Percentiles rank a stretch among this genome's conserved stretches.
phyloP scores from a whole-genome alignment of 2,113 vertebrate species.

The Cynocephalus volans region DNA sequence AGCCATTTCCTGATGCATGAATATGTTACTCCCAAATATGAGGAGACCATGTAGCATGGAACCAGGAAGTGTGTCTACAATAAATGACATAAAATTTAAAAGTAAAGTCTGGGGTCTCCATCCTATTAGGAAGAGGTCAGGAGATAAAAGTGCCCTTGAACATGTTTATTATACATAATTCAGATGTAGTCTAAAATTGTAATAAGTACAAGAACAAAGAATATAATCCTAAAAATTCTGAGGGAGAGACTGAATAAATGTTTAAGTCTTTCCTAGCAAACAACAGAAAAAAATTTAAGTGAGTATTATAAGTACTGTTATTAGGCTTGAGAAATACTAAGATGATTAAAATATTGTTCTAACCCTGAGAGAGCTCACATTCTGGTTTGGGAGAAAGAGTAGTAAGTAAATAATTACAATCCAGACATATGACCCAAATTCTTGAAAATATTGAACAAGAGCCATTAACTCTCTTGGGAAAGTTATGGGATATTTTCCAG shows the following conservation, averaged over 20 bases:
- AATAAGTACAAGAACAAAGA: neutral
- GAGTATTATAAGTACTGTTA: neutral
- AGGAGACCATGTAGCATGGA: neutral
- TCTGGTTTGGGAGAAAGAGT: neutral
- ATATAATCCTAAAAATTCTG: neutral
- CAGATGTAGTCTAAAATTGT: neutral
- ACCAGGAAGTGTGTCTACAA: neutral
- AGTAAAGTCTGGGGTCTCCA: neutral
- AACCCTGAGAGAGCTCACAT: neutral
- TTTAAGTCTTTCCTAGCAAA: neutral
- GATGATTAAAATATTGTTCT: neutral
- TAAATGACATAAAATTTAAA: neutral
- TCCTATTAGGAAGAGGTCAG: neutral
- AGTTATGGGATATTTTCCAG: neutral
- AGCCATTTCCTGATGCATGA: neutral
- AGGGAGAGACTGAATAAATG: neutral
- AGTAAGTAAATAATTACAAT: slow-evolving; percentile 24
- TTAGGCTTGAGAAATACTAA: neutral
- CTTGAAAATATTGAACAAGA: slow-evolving; percentile 49
- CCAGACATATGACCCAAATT: neutral
- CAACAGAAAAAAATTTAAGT: neutral
- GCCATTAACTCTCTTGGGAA: slow-evolving; percentile 18
- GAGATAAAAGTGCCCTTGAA: neutral
- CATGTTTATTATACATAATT: neutral
- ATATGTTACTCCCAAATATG: neutral